Conservation (phyloP, 2,113 vertebrate species). For the Talpa occidentalis region DNA sequence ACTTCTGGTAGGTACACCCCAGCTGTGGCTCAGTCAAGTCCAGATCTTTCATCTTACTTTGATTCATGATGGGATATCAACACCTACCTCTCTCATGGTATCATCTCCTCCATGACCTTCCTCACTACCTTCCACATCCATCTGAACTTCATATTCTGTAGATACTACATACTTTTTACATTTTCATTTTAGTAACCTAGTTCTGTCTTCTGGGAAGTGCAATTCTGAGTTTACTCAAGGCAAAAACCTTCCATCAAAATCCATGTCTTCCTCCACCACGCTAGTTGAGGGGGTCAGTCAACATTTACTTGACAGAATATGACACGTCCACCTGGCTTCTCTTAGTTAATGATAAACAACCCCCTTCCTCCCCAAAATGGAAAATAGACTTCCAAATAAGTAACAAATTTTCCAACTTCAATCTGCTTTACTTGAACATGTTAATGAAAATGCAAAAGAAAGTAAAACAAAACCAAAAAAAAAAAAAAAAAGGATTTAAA, state of each 20-base stretch:
- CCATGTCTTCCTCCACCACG: not conserved
- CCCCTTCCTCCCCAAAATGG: not conserved
- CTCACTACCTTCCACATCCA: not conserved
- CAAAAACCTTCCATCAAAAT: not conserved
- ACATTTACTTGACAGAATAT: not conserved
- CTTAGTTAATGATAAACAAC: constrained; percentile 19
- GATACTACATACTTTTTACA: not conserved
- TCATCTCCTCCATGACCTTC: not conserved
- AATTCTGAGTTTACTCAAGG: not conserved
- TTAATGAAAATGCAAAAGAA: not conserved
- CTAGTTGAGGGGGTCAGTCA: not conserved
- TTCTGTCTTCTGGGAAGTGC: not conserved
- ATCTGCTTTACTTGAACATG: not conserved
- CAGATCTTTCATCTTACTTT: not conserved
- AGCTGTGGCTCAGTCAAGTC: not conserved
- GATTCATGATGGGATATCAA: not conserved
- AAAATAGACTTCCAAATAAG: not conserved
- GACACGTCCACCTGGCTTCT: not conserved
- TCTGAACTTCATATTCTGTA: not conserved
- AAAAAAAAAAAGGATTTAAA: not conserved
- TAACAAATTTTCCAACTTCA: not conserved
- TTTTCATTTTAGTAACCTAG: not conserved
- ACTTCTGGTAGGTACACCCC: not conserved
- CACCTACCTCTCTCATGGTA: not conserved
- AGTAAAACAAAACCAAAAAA: not conserved